Evolutionary conservation across 2,113 vertebrate genomes (phyloP), one percentile per base, ranked within the genome.

Genomic region (Xiphophorus hellerii): DNA sequence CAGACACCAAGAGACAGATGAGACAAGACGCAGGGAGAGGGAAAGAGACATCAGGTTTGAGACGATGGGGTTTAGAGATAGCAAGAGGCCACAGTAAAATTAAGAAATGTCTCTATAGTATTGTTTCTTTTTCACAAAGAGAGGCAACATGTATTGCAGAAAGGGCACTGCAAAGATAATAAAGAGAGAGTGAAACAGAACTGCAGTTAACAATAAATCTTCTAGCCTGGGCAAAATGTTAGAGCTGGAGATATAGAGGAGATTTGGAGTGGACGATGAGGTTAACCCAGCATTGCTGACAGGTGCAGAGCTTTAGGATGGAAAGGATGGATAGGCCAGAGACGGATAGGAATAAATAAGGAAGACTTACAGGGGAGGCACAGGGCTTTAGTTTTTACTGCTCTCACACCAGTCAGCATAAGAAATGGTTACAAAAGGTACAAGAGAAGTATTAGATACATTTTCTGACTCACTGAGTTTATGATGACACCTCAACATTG

Each of bases 1-100:
- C 80, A 65, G 72, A 76, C 64, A 77, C 37, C 10, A 13, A 51
- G 71, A 73, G 77, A 84, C 67, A 73, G 78, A 90, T 80, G 71
- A 69, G 63, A 67, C 29, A 25, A 68, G 69, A 84, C 65, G 76
- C 37, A 61, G 66, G 31, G 29, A 62, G 54, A 79, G 64, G 66
- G 66, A 63, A 42, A 72, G 77, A 78, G 66, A 60, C 39, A 64
- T 69, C 75, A 27, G 72, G n/a, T 29, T 39, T 74, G 0, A 48
- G 66, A 77, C 39, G 27, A 71, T 71, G 20, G 72, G n/a, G 29
- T 37, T 74, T 0, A 58, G 66, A 75, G 62, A 73, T 20, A 22
- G 33, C 11, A 68, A 74, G 80, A 74, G 62, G 60, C 65, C 33
- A 28, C 22, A 15, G 31, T 9, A 68, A 66, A 71, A 29, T 2